These are phyloP conservation scores for Gonatopus flavifemur DNA, from an alignment of 1,140 invertebrate genomes.

Conservation along the genomic window DNA sequence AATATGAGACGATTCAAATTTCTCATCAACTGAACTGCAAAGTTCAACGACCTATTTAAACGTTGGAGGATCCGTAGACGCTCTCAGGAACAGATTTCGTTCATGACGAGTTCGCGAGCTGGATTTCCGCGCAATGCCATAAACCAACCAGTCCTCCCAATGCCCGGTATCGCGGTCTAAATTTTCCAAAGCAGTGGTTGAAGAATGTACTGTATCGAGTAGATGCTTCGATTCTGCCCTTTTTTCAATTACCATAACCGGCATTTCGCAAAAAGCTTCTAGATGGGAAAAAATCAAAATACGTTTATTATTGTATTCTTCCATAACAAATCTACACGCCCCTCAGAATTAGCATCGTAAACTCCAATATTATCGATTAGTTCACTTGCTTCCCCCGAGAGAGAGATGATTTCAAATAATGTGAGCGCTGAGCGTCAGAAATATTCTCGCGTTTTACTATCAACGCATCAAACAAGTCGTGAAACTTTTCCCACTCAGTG, in stretches of 20 bases:
- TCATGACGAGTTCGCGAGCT: neutral
- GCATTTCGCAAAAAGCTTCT: neutral
- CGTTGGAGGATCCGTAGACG: neutral
- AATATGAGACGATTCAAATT: no score
- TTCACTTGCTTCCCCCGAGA: neutral
- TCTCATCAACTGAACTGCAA: neutral
- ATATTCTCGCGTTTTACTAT: neutral
- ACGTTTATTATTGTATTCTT: no score
- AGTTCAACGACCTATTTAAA: neutral
- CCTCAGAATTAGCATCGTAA: neutral
- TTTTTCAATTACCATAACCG: neutral
- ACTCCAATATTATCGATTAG: neutral
- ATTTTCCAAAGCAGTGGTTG: neutral
- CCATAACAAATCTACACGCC: neutral
- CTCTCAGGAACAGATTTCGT: neutral
- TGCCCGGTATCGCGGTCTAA: no score
- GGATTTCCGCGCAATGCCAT: neutral
- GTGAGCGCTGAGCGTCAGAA: no score
- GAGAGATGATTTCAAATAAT: constrained; percentile 1
- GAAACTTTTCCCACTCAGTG: neutral
- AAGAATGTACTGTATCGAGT: neutral
- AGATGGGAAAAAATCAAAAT: neutral
- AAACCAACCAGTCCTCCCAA: no score
- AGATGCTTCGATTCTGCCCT: neutral
- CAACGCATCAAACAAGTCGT: neutral